phyloP scores from a whole-genome alignment of 2,113 vertebrate genomes.

The Hucho hucho region DNA sequence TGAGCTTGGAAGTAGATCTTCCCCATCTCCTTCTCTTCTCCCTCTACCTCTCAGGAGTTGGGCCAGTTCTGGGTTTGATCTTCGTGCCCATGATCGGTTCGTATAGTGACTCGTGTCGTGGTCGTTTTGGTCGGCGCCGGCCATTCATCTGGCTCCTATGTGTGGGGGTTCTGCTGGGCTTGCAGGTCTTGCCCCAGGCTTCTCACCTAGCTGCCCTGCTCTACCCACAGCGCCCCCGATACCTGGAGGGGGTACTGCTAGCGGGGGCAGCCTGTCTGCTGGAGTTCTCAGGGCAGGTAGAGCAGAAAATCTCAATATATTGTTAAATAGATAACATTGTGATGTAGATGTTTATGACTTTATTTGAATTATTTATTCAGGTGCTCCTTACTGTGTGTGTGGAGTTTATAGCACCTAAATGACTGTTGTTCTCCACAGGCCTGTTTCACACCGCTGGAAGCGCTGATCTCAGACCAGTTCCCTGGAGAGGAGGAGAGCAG shows the following conservation, averaged over 20 bases:
- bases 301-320: not conserved
- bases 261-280: conserved; percentile 78
- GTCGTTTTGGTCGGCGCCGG: conserved; percentile 81
- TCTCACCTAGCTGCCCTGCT: conserved; percentile 70
- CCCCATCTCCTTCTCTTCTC: not conserved
- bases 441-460: conserved; percentile 85
- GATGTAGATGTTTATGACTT: no score
- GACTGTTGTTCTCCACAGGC: conserved; percentile 62
- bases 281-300: conserved; percentile 77
- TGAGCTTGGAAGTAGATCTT: no score
- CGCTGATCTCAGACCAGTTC: conserved; percentile 84
- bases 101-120: conserved; percentile 80
- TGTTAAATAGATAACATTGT: not conserved
- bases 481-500: conserved; percentile 79
- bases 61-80: conserved; percentile 81
- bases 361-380: no score
- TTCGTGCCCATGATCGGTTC: conserved; percentile 81
- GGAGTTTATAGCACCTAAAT: not conserved
- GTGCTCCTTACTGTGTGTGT: not conserved
- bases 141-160: conserved; percentile 87
- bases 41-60: conserved; percentile 71
- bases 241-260: conserved; percentile 77
- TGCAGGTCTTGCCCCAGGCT: conserved; percentile 79
- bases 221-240: conserved; percentile 45
- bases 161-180: conserved; percentile 80